These are phyloP conservation scores for Scomber scombrus DNA, from an alignment of 2,113 vertebrate genomes.

Conservation along the genomic window DNA sequence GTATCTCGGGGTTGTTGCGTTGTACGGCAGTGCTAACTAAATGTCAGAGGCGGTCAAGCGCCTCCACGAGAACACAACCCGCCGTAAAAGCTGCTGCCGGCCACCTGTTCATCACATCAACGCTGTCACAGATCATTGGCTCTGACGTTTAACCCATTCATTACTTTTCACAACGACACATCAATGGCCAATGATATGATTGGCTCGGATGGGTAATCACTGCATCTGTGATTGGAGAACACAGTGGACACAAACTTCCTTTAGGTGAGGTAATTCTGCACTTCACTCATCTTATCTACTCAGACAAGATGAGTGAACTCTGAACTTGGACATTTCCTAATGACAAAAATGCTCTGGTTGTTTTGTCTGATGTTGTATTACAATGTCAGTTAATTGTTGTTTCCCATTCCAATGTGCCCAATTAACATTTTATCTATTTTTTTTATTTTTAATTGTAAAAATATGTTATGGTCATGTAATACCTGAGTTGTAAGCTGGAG, in stretches of 20 bases:
- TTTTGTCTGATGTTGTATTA: too few species aligned
- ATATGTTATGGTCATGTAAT: neutral
- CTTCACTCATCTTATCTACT: conserved; percentile 8
- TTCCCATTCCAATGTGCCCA: too few species aligned
- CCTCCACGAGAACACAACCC: conserved; percentile 70
- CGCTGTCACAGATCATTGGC: conserved; percentile 53
- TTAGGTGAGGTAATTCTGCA: conserved; percentile 62
- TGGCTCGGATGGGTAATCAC: conserved; percentile 62
- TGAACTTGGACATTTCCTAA: neutral
- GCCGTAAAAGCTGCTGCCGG: conserved; percentile 80
- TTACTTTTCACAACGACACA: conserved; percentile 56
- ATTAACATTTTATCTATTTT: neutral
- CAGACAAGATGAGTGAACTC: neutral
- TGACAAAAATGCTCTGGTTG: too few species aligned
- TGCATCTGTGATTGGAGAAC: conserved; percentile 56
- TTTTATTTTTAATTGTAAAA: neutral
- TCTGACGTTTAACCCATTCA: conserved; percentile 78
- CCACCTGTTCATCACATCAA: conserved; percentile 81
- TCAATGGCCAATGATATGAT: conserved; percentile 67
- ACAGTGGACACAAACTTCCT: conserved; percentile 62
- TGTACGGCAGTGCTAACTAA: conserved; percentile 68
- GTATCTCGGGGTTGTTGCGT: conserved; percentile 56
- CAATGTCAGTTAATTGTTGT: neutral
- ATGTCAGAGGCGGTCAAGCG: conserved; percentile 82
- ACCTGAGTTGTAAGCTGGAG: neutral